Conservation (phyloP, 2,888 invertebrate genomes). For the Mythimna lalbum region DNA sequence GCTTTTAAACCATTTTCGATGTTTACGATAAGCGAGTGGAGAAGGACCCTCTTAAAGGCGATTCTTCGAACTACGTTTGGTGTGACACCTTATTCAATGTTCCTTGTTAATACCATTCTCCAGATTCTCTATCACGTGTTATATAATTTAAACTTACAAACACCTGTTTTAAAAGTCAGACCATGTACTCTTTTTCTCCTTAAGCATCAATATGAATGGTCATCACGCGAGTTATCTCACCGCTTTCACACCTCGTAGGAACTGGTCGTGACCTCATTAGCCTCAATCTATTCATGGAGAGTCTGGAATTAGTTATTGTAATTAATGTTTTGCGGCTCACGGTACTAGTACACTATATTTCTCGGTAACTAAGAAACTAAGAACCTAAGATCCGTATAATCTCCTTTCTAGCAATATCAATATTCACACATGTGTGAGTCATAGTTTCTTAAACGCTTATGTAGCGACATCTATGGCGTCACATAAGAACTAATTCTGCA, state of each 20-base stretch:
- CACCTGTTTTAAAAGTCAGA: not conserved
- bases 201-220: slow-evolving; percentile 27
- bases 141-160: not conserved
- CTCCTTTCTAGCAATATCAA: too few relatives aligned
- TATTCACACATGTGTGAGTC: too few relatives aligned
- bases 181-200: slow-evolving; percentile 16
- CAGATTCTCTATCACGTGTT: too few relatives aligned
- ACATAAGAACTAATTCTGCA: too few relatives aligned
- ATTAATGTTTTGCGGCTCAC: slow-evolving; percentile 27
- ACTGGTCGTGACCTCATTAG: slow-evolving; percentile 35
- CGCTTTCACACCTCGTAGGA: slow-evolving; percentile 22
- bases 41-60: too few relatives aligned
- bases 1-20: too few relatives aligned
- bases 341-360: slow-evolving; percentile 6
- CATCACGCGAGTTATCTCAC: slow-evolving; percentile 25
- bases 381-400: slow-evolving; percentile 16
- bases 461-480: too few relatives aligned
- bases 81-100: too few relatives aligned
- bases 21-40: too few relatives aligned
- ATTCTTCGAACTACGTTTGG: too few relatives aligned
- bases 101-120: too few relatives aligned
- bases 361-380: slow-evolving; percentile 5
- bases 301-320: slow-evolving; percentile 33
- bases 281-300: slow-evolving; percentile 29
- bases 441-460: too few relatives aligned